Evolutionary conservation across 2,113 vertebrate genomes (phyloP).

Genomic region (Burhinus bistriatus): DNA sequence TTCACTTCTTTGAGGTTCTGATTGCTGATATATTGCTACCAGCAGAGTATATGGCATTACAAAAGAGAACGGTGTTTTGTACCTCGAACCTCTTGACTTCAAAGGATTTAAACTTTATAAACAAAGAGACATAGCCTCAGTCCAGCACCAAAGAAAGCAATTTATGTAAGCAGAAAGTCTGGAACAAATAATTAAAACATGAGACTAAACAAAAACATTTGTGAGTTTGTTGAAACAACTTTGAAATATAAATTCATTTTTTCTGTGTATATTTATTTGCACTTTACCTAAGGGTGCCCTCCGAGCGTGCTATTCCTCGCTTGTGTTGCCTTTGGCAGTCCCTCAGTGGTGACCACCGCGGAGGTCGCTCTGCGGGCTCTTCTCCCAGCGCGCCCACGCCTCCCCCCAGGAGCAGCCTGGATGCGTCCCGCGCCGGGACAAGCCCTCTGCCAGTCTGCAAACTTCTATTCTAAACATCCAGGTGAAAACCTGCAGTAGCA

Average conservation of each 20-base stretch:
- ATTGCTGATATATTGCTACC: background rate
- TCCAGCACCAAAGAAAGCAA: slow-evolving; percentile 32
- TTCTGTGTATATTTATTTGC: background rate
- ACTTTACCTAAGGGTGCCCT: slow-evolving; percentile 7
- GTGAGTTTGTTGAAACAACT: slow-evolving; percentile 23
- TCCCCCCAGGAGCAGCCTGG: background rate
- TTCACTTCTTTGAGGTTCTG: background rate
- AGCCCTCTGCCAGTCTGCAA: rapidly evolving
- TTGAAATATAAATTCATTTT: slow-evolving; percentile 1
- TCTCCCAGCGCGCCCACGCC: background rate
- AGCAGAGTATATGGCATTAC: background rate
- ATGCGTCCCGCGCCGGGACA: background rate
- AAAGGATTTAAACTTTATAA: slow-evolving; percentile 25
- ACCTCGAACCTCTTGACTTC: background rate
- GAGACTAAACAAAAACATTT: slow-evolving; percentile 58
- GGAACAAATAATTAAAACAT: slow-evolving; percentile 50
- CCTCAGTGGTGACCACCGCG: background rate
- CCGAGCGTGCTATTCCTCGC: background rate
- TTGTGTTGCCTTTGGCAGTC: background rate
- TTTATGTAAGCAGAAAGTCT: slow-evolving; percentile 38
- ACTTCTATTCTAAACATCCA: background rate
- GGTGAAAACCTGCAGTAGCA: background rate
- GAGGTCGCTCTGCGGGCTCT: background rate
- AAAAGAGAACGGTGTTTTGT: background rate
- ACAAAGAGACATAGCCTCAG: background rate